Conservation (phyloP, 2,797 vertebrate species). For the Gymnothorax javanicus region DNA sequence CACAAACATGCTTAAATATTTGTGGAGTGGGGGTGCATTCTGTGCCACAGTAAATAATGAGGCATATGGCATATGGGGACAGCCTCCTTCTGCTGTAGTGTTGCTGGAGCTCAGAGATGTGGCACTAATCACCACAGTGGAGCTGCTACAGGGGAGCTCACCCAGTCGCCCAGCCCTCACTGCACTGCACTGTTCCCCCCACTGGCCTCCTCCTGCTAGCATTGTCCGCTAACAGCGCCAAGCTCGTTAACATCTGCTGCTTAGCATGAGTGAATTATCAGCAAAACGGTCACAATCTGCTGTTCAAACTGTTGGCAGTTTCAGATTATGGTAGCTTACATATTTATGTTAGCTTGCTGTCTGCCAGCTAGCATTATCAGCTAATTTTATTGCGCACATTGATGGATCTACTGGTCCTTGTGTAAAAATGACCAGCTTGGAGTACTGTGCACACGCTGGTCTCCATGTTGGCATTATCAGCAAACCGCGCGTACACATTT, state of each 20-base stretch:
- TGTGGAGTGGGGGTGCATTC: neutral
- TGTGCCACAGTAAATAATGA: neutral
- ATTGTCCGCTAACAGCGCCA: neutral
- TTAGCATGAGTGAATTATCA: neutral
- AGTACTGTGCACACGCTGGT: neutral
- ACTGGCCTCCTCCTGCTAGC: neutral
- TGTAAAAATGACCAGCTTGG: too few relatives aligned
- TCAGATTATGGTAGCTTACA: neutral
- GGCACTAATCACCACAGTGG: constrained; percentile 5
- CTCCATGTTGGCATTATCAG: too few relatives aligned
- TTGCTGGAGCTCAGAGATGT: constrained; percentile 10
- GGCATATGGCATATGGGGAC: too few relatives aligned
- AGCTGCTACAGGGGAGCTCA: neutral
- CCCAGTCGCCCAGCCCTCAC: neutral
- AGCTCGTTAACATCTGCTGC: neutral
- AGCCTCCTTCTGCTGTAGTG: neutral
- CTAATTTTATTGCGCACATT: neutral
- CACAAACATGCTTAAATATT: neutral
- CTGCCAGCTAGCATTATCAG: neutral
- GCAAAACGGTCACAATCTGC: neutral
- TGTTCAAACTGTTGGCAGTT: neutral
- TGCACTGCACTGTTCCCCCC: neutral
- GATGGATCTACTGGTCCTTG: neutral
- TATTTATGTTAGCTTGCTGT: neutral
- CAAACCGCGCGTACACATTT: too few relatives aligned